Evolutionary conservation across 1,140 invertebrate species (phyloP), one percentile per base, ranked within the genome.

Genomic region (Cotesia chilonis): DNA sequence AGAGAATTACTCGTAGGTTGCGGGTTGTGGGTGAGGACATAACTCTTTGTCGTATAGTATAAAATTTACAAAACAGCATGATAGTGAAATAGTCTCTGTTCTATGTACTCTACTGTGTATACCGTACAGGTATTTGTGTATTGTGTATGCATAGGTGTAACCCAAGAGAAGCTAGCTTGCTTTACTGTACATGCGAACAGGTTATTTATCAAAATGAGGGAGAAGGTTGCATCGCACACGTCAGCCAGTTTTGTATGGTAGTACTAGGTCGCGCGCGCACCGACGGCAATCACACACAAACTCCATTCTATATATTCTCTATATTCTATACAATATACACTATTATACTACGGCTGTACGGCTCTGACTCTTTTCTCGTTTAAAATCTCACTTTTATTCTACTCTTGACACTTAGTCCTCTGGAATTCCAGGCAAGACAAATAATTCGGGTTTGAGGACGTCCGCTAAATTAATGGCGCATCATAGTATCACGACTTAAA

Each of bases 141-240:
- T 69, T 70, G 70, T 55, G 61, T 72, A 77, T 69, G 38, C 41
- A 51, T 65, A 68, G 14, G 66, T 68, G 51, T 77, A 80, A 81
- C 71, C 71, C 75, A 76, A 76, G 78, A 75, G 75, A 65, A 37
- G 59, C 67, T 72, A 68, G 66, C 75, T 67, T 41, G 75, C 76
- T 36, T 70, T 59, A 57, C 73, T 71, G 78, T 85, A 85, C 83
- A 84, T 84, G 84, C 82, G 82, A 85, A 85, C 79, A 82, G 80
- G 81, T 85, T 83, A 83, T 85, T 76, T 81, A 85, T 86, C 84
- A 86, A 86, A 86, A 78, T 77, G 81, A 80, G 82, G 81, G 68
- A 74, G 41, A 51, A 74, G 68, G 52, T 70, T 69, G 73, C 68
- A 72, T 41, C 73, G 67, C 60, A 60, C 66, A 55, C 66, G 51